Percentiles rank a stretch among this genome's conserved stretches.
Conservation (phyloP, 2,797 vertebrate genomes). For the Typhlichthys subterraneus region DNA sequence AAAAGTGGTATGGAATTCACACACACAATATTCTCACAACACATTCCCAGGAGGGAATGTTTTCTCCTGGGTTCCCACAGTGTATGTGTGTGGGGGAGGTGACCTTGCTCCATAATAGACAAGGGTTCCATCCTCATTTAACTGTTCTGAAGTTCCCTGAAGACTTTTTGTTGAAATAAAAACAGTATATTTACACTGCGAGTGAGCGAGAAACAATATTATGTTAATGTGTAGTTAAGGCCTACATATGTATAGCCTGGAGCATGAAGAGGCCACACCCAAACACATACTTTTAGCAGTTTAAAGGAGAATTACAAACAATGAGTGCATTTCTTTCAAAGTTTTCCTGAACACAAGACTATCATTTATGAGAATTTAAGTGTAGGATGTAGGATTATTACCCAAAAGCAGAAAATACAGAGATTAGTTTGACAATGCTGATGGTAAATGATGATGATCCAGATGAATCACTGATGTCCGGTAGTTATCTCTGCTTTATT, state of each 20-base stretch:
- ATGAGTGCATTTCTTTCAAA: not conserved
- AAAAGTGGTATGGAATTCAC: slow-evolving; percentile 6
- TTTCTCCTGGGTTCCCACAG: slow-evolving; percentile 4
- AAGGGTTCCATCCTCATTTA: not conserved
- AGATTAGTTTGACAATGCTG: slow-evolving; percentile 2
- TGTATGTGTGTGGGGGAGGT: not conserved
- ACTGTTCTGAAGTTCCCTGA: no score
- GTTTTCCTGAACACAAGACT: not conserved
- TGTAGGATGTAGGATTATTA: not conserved
- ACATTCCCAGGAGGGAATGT: not conserved
- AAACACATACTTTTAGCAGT: slow-evolving; percentile 17
- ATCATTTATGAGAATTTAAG: slow-evolving; percentile 3
- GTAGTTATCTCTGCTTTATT: not conserved
- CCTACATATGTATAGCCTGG: no score
- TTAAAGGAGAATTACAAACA: slow-evolving; percentile 33
- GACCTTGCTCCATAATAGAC: not conserved
- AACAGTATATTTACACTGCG: no score
- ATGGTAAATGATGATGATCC: not conserved
- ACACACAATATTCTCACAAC: not conserved
- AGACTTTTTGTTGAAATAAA: no score
- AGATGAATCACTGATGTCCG: slow-evolving; percentile 1
- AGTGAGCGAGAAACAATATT: no score
- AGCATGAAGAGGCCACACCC: slow-evolving; percentile 7
- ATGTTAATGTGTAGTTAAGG: no score
- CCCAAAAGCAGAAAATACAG: not conserved